Evolutionary conservation across 2,797 vertebrate species (phyloP).

Genomic region (Mastacembelus armatus): DNA sequence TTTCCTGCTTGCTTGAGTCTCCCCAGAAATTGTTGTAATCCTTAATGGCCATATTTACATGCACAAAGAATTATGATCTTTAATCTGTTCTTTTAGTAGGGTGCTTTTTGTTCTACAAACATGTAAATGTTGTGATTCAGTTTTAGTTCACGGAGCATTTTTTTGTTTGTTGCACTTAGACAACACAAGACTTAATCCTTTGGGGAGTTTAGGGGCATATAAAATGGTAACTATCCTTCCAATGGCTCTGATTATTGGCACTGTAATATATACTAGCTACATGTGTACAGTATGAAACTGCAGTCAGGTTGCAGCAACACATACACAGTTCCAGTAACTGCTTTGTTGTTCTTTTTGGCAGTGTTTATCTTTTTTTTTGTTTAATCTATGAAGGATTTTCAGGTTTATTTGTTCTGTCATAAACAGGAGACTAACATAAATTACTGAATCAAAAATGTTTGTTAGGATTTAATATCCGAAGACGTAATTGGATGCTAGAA

Average conservation of each 20-base stretch:
- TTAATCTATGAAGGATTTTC: too few relatives aligned
- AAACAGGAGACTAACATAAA: too few relatives aligned
- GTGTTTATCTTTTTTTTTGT: not conserved
- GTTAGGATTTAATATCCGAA: too few relatives aligned
- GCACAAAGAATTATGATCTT: conserved; percentile 13
- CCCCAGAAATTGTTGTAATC: conserved; percentile 35
- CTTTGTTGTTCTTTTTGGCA: too few relatives aligned
- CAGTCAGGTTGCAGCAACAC: too few relatives aligned
- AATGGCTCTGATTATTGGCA: not conserved
- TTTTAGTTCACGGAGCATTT: not conserved
- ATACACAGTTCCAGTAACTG: too few relatives aligned
- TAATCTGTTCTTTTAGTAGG: conserved; percentile 2
- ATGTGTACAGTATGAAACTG: not conserved
- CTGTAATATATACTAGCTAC: conserved; percentile 1
- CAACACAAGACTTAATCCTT: conserved; percentile 4
- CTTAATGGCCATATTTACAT: conserved; percentile 45
- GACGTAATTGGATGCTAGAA: too few relatives aligned
- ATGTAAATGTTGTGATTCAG: conserved; percentile 12
- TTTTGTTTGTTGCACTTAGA: not conserved
- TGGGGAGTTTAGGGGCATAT: not conserved
- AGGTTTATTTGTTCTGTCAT: too few relatives aligned
- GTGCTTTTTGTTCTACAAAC: not conserved
- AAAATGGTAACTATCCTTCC: too few relatives aligned
- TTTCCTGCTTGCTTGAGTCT: conserved; percentile 54
- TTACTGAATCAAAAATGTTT: too few relatives aligned